These are phyloP conservation scores for Hippocampus comes DNA, from an alignment of 2,113 vertebrate genomes.

Conservation along the genomic window DNA sequence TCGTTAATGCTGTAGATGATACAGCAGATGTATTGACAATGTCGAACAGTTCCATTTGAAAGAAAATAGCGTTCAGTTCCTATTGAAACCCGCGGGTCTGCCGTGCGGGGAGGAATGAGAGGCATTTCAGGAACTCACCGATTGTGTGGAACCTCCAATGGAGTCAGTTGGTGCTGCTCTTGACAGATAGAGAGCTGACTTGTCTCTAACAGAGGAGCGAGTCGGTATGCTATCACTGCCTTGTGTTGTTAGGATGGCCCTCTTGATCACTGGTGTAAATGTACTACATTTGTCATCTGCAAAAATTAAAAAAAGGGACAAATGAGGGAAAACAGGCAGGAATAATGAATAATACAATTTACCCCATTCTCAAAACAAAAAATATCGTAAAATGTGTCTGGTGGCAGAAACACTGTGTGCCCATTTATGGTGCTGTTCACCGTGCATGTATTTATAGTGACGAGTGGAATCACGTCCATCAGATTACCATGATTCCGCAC, in stretches of 20 bases:
- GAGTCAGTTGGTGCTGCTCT: constrained; percentile 68
- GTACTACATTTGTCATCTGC: constrained; percentile 67
- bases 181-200: constrained; percentile 75
- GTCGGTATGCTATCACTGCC: constrained; percentile 50
- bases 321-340: neutral
- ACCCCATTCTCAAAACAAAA: constrained; percentile 13
- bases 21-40: constrained; percentile 7
- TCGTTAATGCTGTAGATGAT: constrained; percentile 1
- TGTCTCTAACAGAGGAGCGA: constrained; percentile 74
- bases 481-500: neutral
- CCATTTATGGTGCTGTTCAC: neutral
- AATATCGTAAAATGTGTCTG: neutral
- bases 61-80: constrained; percentile 18
- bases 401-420: neutral
- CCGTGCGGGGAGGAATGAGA: constrained; percentile 40
- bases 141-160: constrained; percentile 54
- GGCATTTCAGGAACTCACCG: constrained; percentile 71
- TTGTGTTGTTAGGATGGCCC: constrained; percentile 42
- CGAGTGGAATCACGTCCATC: neutral
- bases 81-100: constrained; percentile 39
- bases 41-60: constrained; percentile 17
- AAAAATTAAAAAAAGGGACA: constrained; percentile 16
- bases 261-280: constrained; percentile 39
- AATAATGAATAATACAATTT: neutral
- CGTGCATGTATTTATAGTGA: neutral